phyloP scores from a whole-genome alignment of 2,888 invertebrate genomes.

The Ligdia adustata region DNA sequence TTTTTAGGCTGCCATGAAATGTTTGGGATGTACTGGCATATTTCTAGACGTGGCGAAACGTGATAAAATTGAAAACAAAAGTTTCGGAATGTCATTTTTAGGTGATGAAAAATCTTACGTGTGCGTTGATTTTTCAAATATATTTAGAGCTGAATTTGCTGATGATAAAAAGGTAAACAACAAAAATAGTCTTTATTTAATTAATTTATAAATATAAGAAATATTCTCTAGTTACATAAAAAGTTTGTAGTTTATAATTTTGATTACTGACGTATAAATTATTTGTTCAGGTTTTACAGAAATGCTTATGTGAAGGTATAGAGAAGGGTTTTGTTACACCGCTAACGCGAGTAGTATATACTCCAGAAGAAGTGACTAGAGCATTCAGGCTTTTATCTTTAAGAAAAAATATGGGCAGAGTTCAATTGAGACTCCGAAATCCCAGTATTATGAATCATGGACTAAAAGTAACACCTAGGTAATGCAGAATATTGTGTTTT shows the following conservation, averaged over 20 bases:
- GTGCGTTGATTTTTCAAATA: constrained; percentile 23
- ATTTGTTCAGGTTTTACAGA: constrained; percentile 79
- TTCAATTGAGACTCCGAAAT: constrained; percentile 42
- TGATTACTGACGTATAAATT: constrained; percentile 45
- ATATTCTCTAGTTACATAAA: background rate
- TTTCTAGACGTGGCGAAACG: constrained; percentile 23
- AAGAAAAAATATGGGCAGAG: constrained; percentile 84
- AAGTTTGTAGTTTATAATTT: background rate
- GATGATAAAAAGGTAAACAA: constrained; percentile 25
- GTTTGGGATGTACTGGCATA: constrained; percentile 13
- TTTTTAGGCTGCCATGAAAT: constrained; percentile 27
- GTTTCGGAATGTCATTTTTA: constrained; percentile 20
- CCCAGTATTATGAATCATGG: constrained; percentile 30
- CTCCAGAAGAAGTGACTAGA: constrained; percentile 84
- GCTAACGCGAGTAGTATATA: constrained; percentile 85
- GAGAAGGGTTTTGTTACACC: constrained; percentile 86
- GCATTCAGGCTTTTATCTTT: constrained; percentile 85
- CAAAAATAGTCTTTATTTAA: background rate
- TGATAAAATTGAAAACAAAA: constrained; percentile 21
- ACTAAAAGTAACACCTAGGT: constrained; percentile 44
- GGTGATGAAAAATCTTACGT: constrained; percentile 5
- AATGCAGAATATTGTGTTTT: constrained; percentile 12
- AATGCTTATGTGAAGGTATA: constrained; percentile 85
- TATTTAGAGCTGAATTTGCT: constrained; percentile 41
- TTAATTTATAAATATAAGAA: background rate